These are phyloP conservation scores for Muscicapa adusta DNA, from an alignment of 2,113 vertebrate genomes.

Conservation along the genomic window DNA sequence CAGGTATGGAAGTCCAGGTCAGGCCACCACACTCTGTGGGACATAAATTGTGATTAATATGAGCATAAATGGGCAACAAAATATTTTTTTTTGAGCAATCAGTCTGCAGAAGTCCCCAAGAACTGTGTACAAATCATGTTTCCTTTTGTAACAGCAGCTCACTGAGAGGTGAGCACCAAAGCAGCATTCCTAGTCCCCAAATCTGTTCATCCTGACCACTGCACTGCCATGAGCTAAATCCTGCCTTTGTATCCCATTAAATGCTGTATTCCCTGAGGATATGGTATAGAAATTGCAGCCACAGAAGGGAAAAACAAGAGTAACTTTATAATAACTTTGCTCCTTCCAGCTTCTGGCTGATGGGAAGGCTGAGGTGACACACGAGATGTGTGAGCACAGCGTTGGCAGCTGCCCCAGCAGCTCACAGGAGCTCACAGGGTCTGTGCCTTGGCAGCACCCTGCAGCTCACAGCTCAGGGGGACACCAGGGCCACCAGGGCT, in stretches of 20 bases:
- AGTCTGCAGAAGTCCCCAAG: background rate
- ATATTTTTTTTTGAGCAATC: background rate
- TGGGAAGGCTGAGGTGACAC: background rate
- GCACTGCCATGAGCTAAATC: background rate
- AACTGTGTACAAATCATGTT: background rate
- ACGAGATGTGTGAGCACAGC: rapidly evolving
- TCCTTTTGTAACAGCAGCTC: background rate
- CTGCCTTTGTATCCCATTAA: background rate
- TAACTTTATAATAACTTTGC: background rate
- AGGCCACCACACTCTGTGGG: background rate
- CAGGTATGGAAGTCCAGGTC: background rate
- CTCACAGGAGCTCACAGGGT: background rate
- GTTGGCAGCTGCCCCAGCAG: background rate
- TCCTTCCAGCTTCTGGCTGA: background rate
- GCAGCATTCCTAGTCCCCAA: background rate
- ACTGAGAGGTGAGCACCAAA: background rate
- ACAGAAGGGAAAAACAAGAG: background rate
- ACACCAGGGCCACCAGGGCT: background rate
- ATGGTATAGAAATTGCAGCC: background rate
- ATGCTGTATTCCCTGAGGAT: background rate
- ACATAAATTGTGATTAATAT: background rate
- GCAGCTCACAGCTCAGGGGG: background rate
- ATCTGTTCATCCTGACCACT: background rate
- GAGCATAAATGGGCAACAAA: background rate
- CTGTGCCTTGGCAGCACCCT: background rate